Percentiles rank a stretch among this genome's conserved stretches.
These are phyloP conservation scores for Oryzaephilus surinamensis DNA, from an alignment of 1,140 invertebrate species.

Conservation along the genomic window DNA sequence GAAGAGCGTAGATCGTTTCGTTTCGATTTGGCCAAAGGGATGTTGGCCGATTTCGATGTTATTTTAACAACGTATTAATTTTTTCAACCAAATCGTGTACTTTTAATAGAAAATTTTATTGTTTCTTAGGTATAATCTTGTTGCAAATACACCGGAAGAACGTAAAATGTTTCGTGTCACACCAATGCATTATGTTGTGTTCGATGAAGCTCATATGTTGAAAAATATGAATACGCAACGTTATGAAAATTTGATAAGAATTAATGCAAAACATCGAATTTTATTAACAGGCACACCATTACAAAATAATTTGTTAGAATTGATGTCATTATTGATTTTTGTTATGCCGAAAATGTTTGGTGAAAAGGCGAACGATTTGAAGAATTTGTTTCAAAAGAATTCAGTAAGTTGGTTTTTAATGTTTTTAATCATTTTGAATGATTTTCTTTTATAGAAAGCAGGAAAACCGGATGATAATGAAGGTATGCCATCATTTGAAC, in stretches of 20 bases:
- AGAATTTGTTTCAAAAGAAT: constrained; percentile 72
- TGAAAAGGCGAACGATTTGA: constrained; percentile 77
- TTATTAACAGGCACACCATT: constrained; percentile 86
- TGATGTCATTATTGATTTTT: constrained; percentile 91
- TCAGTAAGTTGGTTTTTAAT: constrained; percentile 38
- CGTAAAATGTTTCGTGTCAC: constrained; percentile 82
- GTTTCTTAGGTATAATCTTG: constrained; percentile 58
- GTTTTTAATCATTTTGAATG: not conserved
- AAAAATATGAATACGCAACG: constrained; percentile 92
- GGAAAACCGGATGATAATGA: constrained; percentile 33
- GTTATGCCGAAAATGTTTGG: constrained; percentile 93
- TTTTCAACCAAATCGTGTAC: not conserved
- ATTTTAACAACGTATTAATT: constrained; percentile 67
- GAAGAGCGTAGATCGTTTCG: constrained; percentile 72
- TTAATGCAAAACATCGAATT: constrained; percentile 72
- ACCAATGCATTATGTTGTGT: constrained; percentile 83
- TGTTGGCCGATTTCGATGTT: constrained; percentile 67
- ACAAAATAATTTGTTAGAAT: constrained; percentile 91
- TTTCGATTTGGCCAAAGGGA: constrained; percentile 62
- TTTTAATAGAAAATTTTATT: not conserved
- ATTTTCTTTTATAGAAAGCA: constrained; percentile 19
- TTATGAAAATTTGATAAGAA: constrained; percentile 80
- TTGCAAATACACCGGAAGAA: constrained; percentile 76
- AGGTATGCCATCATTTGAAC: constrained; percentile 69
- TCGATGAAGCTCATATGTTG: constrained; percentile 96